These are phyloP conservation scores for Cossypha niveicapilla DNA, from an alignment of 2,797 vertebrate genomes.

Conservation along the genomic window DNA sequence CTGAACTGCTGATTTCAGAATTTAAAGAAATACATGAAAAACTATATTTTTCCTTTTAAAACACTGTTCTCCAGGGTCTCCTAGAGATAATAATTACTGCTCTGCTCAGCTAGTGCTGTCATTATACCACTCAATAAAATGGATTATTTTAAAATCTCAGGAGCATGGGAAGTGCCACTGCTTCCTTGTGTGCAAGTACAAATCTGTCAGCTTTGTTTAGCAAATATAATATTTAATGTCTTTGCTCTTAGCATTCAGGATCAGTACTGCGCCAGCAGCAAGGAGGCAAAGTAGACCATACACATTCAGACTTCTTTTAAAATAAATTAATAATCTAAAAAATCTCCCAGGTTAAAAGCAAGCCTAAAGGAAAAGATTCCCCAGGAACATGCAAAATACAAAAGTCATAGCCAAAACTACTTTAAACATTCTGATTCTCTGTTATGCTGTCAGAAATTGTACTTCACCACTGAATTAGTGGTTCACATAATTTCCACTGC, in stretches of 20 bases:
- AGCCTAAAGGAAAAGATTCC: conserved; percentile 29
- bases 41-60: conserved; percentile 74
- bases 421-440: neutral
- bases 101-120: conserved; percentile 67
- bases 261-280: conserved; percentile 27
- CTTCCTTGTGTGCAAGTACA: conserved; percentile 62
- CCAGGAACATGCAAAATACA: neutral
- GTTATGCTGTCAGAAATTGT: neutral
- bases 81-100: conserved; percentile 76
- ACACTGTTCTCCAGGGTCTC: conserved; percentile 70
- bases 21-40: conserved; percentile 64
- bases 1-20: conserved; percentile 60
- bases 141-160: conserved; percentile 70
- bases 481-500: neutral
- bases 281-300: conserved; percentile 11
- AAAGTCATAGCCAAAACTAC: neutral
- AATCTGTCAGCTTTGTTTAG: conserved; percentile 77
- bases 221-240: conserved; percentile 72
- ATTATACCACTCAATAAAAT: conserved; percentile 78
- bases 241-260: conserved; percentile 46
- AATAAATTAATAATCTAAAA: neutral
- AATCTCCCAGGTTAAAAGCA: neutral
- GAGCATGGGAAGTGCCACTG: conserved; percentile 60
- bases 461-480: neutral
- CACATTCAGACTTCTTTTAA: neutral